Conservation (phyloP, 2,797 vertebrate species). For the Mus spretus region DNA sequence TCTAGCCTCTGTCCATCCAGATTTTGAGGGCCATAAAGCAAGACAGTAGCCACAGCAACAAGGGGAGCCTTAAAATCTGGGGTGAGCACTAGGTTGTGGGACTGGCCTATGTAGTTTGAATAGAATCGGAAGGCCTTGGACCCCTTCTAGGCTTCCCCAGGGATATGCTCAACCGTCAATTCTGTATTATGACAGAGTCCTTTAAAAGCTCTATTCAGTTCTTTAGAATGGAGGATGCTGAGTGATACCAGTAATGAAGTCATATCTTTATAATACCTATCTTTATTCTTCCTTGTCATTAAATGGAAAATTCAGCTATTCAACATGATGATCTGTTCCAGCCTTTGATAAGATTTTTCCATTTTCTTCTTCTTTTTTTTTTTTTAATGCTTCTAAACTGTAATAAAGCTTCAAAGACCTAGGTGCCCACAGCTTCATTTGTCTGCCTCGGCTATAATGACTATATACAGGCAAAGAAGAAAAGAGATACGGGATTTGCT, state of each 20-base stretch:
- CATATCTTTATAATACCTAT: slow-evolving; percentile 72
- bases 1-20: not conserved
- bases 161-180: slow-evolving; percentile 40
- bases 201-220: slow-evolving; percentile 64
- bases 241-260: slow-evolving; percentile 66
- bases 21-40: not conserved
- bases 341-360: slow-evolving; percentile 82
- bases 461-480: slow-evolving; percentile 73
- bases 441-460: slow-evolving; percentile 79
- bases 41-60: slow-evolving; percentile 24
- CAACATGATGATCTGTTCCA: slow-evolving; percentile 68
- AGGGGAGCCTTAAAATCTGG: not conserved
- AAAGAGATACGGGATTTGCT: slow-evolving; percentile 71
- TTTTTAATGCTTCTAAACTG: slow-evolving; percentile 80
- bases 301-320: slow-evolving; percentile 76
- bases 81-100: not conserved
- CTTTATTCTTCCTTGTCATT: slow-evolving; percentile 73
- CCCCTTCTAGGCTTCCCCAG: slow-evolving; percentile 54
- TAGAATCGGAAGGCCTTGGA: slow-evolving; percentile 54
- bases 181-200: slow-evolving; percentile 51
- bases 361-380: slow-evolving; percentile 70
- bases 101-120: not conserved
- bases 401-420: slow-evolving; percentile 80
- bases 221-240: slow-evolving; percentile 57
- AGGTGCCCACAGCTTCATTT: slow-evolving; percentile 73